Conservation (phyloP, 1,140 invertebrate species). For the Calliopsis andreniformis region DNA sequence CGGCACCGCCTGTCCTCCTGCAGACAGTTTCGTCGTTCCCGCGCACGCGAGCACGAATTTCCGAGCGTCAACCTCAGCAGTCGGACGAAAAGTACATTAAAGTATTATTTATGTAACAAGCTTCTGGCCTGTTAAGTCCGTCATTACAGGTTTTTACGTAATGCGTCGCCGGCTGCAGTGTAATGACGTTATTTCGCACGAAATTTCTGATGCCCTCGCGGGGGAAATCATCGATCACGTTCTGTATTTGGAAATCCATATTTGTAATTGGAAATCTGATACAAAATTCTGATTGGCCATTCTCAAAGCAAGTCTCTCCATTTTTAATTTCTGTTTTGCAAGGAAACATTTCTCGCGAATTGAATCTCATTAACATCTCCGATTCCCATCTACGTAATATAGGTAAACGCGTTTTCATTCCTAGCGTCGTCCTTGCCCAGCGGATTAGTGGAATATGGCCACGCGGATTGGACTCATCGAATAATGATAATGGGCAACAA, state of each 20-base stretch:
- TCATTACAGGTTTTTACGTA: conserved; percentile 21
- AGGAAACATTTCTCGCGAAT: conserved; percentile 8
- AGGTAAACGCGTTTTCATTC: conserved; percentile 37
- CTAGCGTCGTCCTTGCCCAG: not conserved
- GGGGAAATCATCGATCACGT: not conserved
- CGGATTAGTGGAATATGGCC: conserved; percentile 41
- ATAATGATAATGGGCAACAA: conserved; percentile 43
- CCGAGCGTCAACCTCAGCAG: conserved; percentile 16
- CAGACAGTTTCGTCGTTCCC: not conserved
- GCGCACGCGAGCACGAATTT: not conserved
- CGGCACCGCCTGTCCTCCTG: not conserved
- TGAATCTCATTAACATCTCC: conserved; percentile 6
- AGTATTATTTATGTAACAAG: conserved; percentile 34
- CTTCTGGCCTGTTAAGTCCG: not conserved
- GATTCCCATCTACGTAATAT: conserved; percentile 28
- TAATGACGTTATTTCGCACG: not conserved
- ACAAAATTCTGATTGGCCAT: no score
- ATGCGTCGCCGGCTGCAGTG: not conserved
- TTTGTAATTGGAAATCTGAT: not conserved
- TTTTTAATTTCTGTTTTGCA: no score
- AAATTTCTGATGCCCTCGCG: not conserved
- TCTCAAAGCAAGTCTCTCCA: no score
- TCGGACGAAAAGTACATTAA: not conserved
- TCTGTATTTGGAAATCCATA: not conserved
- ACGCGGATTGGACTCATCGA: conserved; percentile 33